Percentiles rank a stretch among this genome's conserved stretches.
phyloP scores from a whole-genome alignment of 2,888 invertebrate species.

The Noctua pronuba region DNA sequence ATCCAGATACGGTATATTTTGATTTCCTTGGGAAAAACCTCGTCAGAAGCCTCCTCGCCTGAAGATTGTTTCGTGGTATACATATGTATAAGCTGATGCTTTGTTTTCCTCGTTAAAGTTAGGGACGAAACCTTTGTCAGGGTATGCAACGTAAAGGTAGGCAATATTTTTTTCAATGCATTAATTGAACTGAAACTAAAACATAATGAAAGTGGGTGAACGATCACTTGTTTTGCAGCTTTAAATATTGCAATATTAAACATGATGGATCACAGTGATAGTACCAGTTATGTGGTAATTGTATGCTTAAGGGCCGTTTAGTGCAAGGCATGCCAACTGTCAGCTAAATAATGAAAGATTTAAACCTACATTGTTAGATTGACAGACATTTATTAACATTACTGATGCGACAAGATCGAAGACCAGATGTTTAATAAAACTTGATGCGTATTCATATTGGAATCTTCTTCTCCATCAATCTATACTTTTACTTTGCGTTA shows the following conservation, averaged over 20 bases:
- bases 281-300: slow-evolving; percentile 20
- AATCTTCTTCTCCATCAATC: not conserved
- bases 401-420: not conserved
- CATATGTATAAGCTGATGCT: not conserved
- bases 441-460: not conserved
- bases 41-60: no score
- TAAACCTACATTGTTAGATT: not conserved
- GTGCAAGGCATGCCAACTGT: not conserved
- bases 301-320: not conserved
- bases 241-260: slow-evolving; percentile 33
- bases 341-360: not conserved
- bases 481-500: not conserved
- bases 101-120: not conserved
- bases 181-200: slow-evolving; percentile 53
- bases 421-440: not conserved
- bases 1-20: not conserved
- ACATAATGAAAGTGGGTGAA: slow-evolving; percentile 48
- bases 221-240: slow-evolving; percentile 40
- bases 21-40: not conserved
- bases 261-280: slow-evolving; percentile 39
- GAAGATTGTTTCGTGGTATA: not conserved
- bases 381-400: not conserved
- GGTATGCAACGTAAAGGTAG: slow-evolving; percentile 16
- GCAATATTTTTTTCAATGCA: slow-evolving; percentile 38
- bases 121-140: slow-evolving; percentile 38